Percentiles rank a stretch among this genome's conserved stretches.
phyloP scores from a whole-genome alignment of 1,140 invertebrate species.

The Drosophila athabasca region DNA sequence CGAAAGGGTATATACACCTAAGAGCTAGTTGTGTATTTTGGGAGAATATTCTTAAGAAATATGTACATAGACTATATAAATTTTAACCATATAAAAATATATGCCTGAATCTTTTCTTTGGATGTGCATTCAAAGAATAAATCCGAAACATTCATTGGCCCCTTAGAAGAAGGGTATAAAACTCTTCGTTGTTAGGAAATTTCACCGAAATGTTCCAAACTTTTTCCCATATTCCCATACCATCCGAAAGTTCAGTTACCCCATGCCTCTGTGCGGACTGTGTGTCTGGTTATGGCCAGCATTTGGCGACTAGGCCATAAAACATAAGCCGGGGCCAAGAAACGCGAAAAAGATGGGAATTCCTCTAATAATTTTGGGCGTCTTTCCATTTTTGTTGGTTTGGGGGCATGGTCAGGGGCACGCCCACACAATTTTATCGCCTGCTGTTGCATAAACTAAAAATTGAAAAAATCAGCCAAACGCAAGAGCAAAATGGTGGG shows the following conservation, averaged over 20 bases:
- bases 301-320: constrained; percentile 53
- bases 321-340: constrained; percentile 51
- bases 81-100: no score
- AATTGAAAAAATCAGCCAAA: constrained; percentile 47
- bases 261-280: neutral
- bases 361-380: constrained; percentile 57
- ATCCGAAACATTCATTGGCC: no score
- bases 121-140: no score
- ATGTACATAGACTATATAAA: no score
- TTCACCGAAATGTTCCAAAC: neutral
- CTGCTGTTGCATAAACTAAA: constrained; percentile 45
- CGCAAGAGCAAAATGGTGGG: constrained; percentile 20
- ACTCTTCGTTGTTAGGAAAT: no score
- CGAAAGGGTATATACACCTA: constrained; percentile 1
- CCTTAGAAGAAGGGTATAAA: no score
- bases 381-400: constrained; percentile 24
- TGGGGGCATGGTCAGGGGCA: constrained; percentile 20
- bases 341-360: constrained; percentile 67
- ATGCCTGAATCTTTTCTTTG: no score
- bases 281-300: constrained; percentile 7
- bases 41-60: no score
- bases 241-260: constrained; percentile 44
- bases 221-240: neutral
- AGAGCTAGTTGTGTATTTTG: no score
- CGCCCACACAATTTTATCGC: constrained; percentile 69